Conservation (phyloP, 2,113 vertebrate species). For the Puffinus mauretanicus region DNA sequence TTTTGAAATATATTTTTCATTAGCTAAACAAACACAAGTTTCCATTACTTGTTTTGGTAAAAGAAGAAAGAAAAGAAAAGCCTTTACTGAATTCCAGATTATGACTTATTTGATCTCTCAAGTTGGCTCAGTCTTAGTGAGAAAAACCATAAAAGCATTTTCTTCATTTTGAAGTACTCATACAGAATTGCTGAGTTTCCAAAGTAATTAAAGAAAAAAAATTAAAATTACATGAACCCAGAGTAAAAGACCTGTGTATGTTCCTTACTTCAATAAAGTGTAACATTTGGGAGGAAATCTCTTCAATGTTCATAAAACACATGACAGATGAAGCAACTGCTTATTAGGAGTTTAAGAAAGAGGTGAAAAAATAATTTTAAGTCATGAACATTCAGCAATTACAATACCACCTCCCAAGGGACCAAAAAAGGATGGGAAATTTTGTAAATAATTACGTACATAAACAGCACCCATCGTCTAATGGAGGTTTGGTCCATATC, state of each 20-base stretch:
- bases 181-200: background rate
- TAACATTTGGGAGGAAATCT: background rate
- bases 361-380: background rate
- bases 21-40: background rate
- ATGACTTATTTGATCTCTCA: slow-evolving; percentile 30
- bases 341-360: background rate
- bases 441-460: background rate
- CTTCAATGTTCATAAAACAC: background rate
- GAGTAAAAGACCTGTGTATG: background rate
- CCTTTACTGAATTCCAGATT: background rate
- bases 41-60: background rate
- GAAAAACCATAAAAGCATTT: slow-evolving; percentile 17
- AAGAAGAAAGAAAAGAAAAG: slow-evolving; percentile 14
- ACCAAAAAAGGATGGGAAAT: background rate
- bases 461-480: background rate
- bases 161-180: slow-evolving; percentile 1
- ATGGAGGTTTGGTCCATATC: background rate
- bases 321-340: background rate
- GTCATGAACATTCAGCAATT: background rate
- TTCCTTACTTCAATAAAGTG: background rate
- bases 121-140: background rate
- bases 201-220: slow-evolving; percentile 19
- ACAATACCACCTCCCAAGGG: background rate
- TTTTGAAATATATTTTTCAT: slow-evolving; percentile 13
- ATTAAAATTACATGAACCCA: background rate